Base-by-base conservation (phyloP, 2,113 vertebrate species). In the Gambusia holbrooki region DNA sequence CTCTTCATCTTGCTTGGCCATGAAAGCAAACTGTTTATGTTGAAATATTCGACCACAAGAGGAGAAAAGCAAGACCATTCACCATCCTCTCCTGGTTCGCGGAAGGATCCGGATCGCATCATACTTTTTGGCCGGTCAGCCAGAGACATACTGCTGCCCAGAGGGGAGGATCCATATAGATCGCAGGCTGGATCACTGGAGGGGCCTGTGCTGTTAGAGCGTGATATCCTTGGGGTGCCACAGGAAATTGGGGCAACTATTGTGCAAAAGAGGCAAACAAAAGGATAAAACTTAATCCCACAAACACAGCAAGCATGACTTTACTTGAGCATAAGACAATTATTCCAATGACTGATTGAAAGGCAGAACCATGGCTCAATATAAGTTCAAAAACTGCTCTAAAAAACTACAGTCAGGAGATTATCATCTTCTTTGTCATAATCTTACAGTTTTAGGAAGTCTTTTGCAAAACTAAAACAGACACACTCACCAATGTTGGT, bases 141-240 rank as follows among this genome's bases (percentile, higher is more conserved):
- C 95, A 98, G 95, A 68, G 97, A 98, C 89, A 98, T 90, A 76
- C 95, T 98, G 96, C 97, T 98, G 89, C 97, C 98, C 93, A 95
- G 91, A 74, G 96, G 96, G 88, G 97, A 97, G 33, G 96, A 93
- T 88, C 96, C 95, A 88, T 97, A 99, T 74, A 98, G 95, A 90
- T 98, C 97, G 61, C 96, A 96, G 90, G 95, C 93, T 17, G 96
- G 93, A 75, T 99, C 98, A 62, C 95, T 96, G 74, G 97, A 95
- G 66, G 97, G 97, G n/a, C 92, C 91, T 68, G 97, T 99, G 95
- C 98, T 99, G 95, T 97, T 99, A 84, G 97, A 99, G 84, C 98
- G 97, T 25, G 97, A 97, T 92, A 99, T 98, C 93, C 96, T 96
- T 0, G 97, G 96, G 83, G 94, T 84, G 84, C 95, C 66, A 37